phyloP scores from a whole-genome alignment of 2,888 invertebrate species.

The Odontocolon sp. region DNA sequence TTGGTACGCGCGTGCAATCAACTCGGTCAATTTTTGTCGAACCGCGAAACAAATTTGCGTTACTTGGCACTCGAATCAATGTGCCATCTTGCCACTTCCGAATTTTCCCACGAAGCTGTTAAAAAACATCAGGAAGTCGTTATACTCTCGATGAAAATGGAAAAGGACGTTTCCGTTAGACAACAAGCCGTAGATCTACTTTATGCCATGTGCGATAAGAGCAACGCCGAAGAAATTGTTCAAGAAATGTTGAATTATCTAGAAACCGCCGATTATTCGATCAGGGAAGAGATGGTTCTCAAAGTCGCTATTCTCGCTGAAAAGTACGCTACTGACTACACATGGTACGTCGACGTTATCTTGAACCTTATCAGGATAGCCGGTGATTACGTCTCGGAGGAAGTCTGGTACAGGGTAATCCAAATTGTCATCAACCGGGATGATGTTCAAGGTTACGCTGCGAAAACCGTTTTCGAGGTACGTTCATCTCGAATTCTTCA shows the following conservation, averaged over 20 bases:
- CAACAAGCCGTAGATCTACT: constrained; percentile 98
- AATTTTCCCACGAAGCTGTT: constrained; percentile 99
- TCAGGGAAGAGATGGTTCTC: constrained; percentile 99
- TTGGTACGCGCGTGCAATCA: constrained; percentile 99
- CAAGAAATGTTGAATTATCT: constrained; percentile 99
- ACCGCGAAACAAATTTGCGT: constrained; percentile 98
- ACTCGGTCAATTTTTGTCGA: constrained; percentile 98
- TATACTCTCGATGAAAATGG: constrained; percentile 99
- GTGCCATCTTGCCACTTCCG: constrained; percentile 99
- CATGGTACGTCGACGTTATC: constrained; percentile 99
- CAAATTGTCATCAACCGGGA: constrained; percentile 99
- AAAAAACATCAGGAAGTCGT: constrained; percentile 99
- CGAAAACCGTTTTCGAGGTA: constrained; percentile 99
- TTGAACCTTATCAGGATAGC: constrained; percentile 99
- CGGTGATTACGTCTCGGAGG: constrained; percentile 99
- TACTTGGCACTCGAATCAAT: constrained; percentile 99
- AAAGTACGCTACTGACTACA: constrained; percentile 99
- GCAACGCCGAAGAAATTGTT: constrained; percentile 99
- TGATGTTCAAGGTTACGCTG: constrained; percentile 99
- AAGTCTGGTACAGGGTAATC: constrained; percentile 99
- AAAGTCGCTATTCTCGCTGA: constrained; percentile 99
- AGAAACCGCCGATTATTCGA: constrained; percentile 99
- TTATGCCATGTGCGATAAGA: constrained; percentile 99
- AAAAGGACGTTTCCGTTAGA: constrained; percentile 98
- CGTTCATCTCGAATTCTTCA: constrained; percentile 38